Percentiles rank a stretch among this genome's conserved stretches.
phyloP scores from a whole-genome alignment of 2,113 vertebrate species.

The Psammodynastes pulverulentus region DNA sequence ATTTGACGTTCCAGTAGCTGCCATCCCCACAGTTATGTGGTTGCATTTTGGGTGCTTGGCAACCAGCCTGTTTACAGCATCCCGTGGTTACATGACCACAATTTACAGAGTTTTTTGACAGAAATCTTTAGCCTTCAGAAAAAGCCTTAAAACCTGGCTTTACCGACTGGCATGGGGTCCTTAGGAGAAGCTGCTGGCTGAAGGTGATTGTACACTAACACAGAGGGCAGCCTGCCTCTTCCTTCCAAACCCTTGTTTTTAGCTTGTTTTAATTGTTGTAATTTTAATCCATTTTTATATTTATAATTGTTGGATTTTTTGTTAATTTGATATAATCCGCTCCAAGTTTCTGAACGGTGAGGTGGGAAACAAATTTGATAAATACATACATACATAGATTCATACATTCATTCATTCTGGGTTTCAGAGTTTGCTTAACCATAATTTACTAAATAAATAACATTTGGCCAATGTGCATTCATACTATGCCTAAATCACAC shows the following conservation, averaged over 20 bases:
- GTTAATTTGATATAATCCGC: not conserved
- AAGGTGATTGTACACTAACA: not conserved
- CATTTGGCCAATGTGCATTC: not conserved
- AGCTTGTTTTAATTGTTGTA: not conserved
- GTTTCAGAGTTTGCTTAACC: not conserved
- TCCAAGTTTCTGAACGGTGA: not conserved
- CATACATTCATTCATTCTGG: no score
- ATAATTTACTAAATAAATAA: not conserved
- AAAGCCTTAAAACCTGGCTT: not conserved
- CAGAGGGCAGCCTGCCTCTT: not conserved
- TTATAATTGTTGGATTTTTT: not conserved
- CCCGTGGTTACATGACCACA: not conserved
- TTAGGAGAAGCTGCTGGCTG: not conserved
- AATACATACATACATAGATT: no score
- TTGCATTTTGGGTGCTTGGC: not conserved
- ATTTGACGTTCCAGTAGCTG: not conserved
- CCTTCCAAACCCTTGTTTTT: not conserved
- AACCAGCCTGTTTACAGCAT: not conserved
- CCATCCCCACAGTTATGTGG: not conserved
- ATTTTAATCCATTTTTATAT: not conserved
- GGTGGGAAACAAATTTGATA: not conserved
- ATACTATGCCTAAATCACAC: not conserved
- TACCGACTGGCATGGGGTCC: not conserved
- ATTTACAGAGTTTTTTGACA: not conserved
- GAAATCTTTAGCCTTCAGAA: not conserved